phyloP scores from a whole-genome alignment of 2,797 vertebrate genomes.

The Propithecus deckenii region DNA sequence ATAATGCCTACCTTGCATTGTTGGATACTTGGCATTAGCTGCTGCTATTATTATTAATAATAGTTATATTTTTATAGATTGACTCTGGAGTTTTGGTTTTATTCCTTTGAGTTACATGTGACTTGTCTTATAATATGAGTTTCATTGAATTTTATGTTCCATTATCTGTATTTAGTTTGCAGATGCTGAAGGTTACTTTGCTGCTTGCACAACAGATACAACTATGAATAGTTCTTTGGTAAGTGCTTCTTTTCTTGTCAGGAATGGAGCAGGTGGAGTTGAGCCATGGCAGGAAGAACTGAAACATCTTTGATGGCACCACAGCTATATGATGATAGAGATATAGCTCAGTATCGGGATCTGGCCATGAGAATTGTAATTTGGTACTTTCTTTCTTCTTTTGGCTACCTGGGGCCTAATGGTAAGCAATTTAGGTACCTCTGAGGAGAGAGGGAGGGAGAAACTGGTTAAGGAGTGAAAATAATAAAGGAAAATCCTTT shows the following conservation, averaged over 20 bases:
- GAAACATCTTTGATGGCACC: not conserved
- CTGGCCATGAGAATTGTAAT: not conserved
- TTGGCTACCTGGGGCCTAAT: not conserved
- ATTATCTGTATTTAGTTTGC: conserved; percentile 89
- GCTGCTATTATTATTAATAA: not conserved
- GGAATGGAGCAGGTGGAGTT: not conserved
- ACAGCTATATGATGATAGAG: not conserved
- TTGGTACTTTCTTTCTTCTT: conserved; percentile 13
- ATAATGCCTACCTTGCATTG: not conserved
- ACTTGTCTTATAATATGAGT: not conserved
- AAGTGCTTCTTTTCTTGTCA: conserved; percentile 75
- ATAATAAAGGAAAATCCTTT: not conserved
- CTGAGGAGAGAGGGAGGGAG: not conserved
- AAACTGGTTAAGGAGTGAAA: conserved; percentile 10
- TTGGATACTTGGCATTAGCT: conserved; percentile 9
- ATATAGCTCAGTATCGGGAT: not conserved
- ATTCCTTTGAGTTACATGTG: not conserved
- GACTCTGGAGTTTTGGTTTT: not conserved
- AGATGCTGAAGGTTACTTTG: conserved; percentile 94
- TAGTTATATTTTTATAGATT: not conserved
- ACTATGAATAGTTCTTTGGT: conserved; percentile 92
- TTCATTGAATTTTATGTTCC: conserved; percentile 21
- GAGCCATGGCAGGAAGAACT: not conserved
- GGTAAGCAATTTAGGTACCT: not conserved
- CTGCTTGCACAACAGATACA: conserved; percentile 91